A percentile compares a stretch with the other conserved stretches of the same genome.
Conservation (phyloP, 2,113 vertebrate genomes). For the Sylvia atricapilla region DNA sequence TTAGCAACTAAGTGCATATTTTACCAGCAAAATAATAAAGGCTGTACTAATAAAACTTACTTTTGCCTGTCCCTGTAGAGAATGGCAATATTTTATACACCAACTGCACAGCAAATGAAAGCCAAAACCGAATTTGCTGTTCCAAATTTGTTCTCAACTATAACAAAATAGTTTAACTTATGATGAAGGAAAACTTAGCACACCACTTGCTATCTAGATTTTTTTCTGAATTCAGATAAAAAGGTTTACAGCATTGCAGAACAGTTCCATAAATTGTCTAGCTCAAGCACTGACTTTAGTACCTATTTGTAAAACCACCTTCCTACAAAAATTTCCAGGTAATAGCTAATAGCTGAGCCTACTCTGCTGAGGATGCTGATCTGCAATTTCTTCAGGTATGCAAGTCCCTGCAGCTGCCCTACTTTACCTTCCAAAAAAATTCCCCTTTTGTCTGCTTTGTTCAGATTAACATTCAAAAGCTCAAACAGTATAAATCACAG, state of each 20-base stretch:
- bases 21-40: constrained; percentile 24
- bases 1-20: constrained; percentile 45
- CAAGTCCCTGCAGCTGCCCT: constrained; percentile 19
- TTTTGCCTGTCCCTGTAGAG: neutral
- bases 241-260: neutral
- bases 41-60: constrained; percentile 16
- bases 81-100: constrained; percentile 29
- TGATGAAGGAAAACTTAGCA: neutral
- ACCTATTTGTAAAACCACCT: constrained; percentile 22
- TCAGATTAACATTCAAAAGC: neutral
- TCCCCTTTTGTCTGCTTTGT: neutral
- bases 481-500: neutral
- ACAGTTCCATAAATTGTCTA: constrained; percentile 16
- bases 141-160: neutral
- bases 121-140: constrained; percentile 24
- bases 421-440: constrained; percentile 25
- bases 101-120: constrained; percentile 11
- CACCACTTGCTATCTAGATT: neutral
- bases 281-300: neutral
- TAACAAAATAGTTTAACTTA: neutral
- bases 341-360: constrained; percentile 26
- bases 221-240: neutral
- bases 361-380: constrained; percentile 31
- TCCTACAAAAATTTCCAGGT: constrained; percentile 41
- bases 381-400: constrained; percentile 6